These are phyloP conservation scores for Petrocephalus zakoni DNA, from an alignment of 2,113 vertebrate genomes.

Conservation along the genomic window DNA sequence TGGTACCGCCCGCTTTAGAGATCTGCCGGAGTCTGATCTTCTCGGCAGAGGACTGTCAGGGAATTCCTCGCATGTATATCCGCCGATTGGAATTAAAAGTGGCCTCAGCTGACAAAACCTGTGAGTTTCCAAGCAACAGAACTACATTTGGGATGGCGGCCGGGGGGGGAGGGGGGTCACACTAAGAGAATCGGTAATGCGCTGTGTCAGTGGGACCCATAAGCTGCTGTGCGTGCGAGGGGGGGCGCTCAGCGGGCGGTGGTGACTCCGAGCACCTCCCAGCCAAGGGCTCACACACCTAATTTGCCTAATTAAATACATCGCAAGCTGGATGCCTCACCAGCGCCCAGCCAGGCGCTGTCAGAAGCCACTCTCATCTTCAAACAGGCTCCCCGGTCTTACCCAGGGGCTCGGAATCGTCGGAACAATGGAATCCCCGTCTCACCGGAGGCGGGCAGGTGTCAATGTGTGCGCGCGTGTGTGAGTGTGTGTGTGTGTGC, in stretches of 20 bases:
- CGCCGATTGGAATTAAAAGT: background rate
- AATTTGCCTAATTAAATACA: constrained; percentile 19
- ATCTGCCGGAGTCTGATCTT: background rate
- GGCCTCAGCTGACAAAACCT: background rate
- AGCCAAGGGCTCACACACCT: constrained; percentile 1
- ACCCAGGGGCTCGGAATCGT: background rate
- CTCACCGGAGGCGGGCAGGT: background rate
- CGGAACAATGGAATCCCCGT: background rate
- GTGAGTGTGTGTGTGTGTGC: background rate
- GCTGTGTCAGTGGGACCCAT: background rate
- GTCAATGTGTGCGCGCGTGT: background rate
- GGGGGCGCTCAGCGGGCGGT: background rate
- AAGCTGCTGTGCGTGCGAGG: background rate
- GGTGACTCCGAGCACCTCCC: background rate
- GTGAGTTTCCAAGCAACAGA: background rate
- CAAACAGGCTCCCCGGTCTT: background rate
- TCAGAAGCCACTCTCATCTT: constrained; percentile 7
- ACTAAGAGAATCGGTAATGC: background rate
- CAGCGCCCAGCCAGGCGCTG: background rate
- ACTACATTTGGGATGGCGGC: background rate
- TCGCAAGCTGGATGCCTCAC: background rate
- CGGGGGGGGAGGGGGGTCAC: background rate
- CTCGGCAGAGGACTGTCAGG: background rate
- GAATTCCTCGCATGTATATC: background rate
- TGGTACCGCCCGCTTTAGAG: background rate